phyloP scores from a whole-genome alignment of 1,140 invertebrate genomes.

The Diploscapter pachys region DNA sequence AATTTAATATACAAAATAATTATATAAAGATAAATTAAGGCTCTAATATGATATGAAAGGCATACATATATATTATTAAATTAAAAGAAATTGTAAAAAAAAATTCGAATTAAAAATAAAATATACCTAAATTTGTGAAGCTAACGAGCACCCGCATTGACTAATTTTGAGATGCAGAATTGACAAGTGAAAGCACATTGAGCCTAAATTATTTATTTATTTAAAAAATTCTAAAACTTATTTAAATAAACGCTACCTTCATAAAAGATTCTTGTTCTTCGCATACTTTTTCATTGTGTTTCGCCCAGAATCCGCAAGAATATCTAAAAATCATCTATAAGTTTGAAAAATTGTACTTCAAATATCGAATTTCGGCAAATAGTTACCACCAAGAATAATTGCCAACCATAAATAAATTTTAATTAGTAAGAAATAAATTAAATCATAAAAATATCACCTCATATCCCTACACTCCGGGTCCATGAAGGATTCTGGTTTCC shows the following conservation, averaged over 20 bases:
- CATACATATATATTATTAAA: too few species aligned
- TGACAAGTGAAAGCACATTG: slow-evolving; percentile 36
- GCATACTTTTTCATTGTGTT: slow-evolving; percentile 28
- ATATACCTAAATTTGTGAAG: background rate
- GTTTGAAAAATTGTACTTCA: too few species aligned
- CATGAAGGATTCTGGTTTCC: slow-evolving; percentile 19
- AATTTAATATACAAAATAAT: too few species aligned
- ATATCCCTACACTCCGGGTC: slow-evolving; percentile 32
- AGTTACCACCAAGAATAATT: too few species aligned
- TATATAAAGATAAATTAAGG: too few species aligned
- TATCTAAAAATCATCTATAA: slow-evolving; percentile 12
- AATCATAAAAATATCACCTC: background rate
- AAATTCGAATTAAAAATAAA: background rate
- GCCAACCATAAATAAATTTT: too few species aligned
- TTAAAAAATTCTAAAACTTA: too few species aligned
- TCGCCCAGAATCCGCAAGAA: slow-evolving; percentile 35
- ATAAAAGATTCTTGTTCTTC: slow-evolving; percentile 37
- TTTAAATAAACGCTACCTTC: background rate
- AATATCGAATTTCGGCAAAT: too few species aligned
- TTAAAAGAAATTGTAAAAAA: background rate
- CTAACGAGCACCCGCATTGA: background rate
- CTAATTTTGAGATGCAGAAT: slow-evolving; percentile 31
- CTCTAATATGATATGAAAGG: too few species aligned
- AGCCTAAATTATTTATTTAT: background rate
- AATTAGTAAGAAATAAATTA: too few species aligned